A percentile compares a stretch with the other conserved stretches of the same genome.
phyloP scores from a whole-genome alignment of 2,797 vertebrate species.

The Chanos chanos region DNA sequence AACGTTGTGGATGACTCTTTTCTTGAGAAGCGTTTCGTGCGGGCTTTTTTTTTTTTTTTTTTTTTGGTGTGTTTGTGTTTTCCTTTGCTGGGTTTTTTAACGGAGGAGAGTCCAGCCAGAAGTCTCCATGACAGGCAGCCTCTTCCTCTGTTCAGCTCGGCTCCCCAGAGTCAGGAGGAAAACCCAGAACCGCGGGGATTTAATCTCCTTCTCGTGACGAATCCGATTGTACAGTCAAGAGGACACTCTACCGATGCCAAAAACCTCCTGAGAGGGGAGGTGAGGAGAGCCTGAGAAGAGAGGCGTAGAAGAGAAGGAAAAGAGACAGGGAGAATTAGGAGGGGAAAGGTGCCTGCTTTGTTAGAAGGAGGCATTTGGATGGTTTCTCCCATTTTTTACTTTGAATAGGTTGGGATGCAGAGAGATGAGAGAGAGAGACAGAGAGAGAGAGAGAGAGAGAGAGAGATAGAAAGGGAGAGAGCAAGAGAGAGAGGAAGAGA shows the following conservation, averaged over 20 bases:
- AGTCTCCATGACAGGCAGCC: conserved; percentile 40
- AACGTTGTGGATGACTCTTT: conserved; percentile 6
- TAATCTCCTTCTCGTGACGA: conserved; percentile 48
- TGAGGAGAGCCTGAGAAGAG: conserved; percentile 2
- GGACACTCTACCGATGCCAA: conserved; percentile 23
- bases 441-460: conserved; percentile 41
- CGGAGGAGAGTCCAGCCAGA: conserved; percentile 18
- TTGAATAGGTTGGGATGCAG: no score
- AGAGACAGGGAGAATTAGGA: not conserved
- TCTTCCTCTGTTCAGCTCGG: not conserved
- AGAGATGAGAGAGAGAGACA: not conserved
- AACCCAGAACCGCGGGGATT: conserved; percentile 37
- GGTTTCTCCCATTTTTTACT: no score
- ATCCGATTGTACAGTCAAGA: conserved; percentile 43
- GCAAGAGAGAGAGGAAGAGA: not conserved
- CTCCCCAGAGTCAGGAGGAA: conserved; percentile 13
- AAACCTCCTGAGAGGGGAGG: not conserved
- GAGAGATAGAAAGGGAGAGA: conserved; percentile 21
- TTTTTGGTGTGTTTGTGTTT: conserved; percentile 17
- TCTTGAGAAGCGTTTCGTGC: no score
- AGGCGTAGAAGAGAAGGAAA: not conserved
- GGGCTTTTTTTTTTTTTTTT: no score
- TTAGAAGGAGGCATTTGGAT: conserved; percentile 29
- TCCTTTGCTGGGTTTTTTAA: not conserved
- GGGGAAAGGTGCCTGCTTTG: conserved; percentile 5